Percentiles rank a stretch among this genome's conserved stretches.
Evolutionary conservation across 2,888 invertebrate species (phyloP).

Genomic region (Heliconius charithonia): DNA sequence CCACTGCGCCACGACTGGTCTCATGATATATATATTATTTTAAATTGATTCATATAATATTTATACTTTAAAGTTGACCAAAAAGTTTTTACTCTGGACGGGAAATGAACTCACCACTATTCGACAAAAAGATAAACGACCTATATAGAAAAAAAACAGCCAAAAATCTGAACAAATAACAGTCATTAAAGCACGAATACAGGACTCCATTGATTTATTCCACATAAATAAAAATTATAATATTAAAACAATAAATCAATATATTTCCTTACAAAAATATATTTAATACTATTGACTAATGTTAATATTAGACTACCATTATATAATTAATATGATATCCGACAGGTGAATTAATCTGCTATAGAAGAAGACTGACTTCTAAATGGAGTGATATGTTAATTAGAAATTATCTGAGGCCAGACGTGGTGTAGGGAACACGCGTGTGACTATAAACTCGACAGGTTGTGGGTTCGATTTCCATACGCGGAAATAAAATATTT

Average conservation of each 20-base stretch:
- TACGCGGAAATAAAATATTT: too few relatives aligned
- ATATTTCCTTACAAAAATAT: neutral
- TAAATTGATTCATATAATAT: too few relatives aligned
- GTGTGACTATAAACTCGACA: too few relatives aligned
- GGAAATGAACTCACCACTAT: too few relatives aligned
- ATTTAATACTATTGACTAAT: neutral
- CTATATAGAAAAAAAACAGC: too few relatives aligned
- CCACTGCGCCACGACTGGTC: too few relatives aligned
- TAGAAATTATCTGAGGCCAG: neutral
- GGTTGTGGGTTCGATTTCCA: too few relatives aligned
- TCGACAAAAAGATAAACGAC: too few relatives aligned
- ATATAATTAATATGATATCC: neutral
- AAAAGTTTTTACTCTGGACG: too few relatives aligned
- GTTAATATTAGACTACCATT: neutral
- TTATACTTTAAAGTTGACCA: too few relatives aligned
- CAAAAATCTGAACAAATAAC: neutral
- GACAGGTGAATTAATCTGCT: neutral
- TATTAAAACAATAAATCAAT: conserved; percentile 10
- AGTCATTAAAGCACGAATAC: neutral
- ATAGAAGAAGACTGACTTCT: neutral
- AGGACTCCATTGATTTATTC: neutral
- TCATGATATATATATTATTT: too few relatives aligned
- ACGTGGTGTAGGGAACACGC: too few relatives aligned
- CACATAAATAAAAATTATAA: conserved; percentile 1
- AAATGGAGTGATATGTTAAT: neutral